Evolutionary conservation across 2,113 vertebrate species (phyloP).

Genomic region (Euleptes europaea): DNA sequence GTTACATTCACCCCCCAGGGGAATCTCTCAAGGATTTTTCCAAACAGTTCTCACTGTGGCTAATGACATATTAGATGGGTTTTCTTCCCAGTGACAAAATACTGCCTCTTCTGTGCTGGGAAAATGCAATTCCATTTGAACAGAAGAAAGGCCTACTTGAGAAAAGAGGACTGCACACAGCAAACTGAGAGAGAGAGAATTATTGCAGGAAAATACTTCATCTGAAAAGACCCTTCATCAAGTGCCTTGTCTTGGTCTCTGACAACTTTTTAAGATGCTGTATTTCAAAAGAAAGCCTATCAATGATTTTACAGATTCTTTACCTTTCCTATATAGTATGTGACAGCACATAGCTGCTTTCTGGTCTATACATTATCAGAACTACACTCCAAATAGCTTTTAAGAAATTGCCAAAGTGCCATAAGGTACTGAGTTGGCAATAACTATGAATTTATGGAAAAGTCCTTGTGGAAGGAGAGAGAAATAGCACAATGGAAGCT

Average conservation of each 20-base stretch:
- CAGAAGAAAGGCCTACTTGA: not conserved
- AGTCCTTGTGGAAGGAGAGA: conserved; percentile 36
- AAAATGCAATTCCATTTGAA: not conserved
- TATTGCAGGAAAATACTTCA: not conserved
- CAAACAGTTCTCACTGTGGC: not conserved
- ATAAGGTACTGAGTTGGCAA: conserved; percentile 10
- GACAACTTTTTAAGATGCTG: not conserved
- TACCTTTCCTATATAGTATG: not conserved
- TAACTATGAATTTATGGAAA: conserved; percentile 44
- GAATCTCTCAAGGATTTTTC: not conserved
- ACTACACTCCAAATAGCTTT: conserved; percentile 1
- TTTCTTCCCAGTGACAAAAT: not conserved
- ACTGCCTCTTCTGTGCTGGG: not conserved
- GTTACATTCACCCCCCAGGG: not conserved
- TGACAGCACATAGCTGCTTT: not conserved
- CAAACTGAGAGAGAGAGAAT: not conserved
- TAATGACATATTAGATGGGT: not conserved
- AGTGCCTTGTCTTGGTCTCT: not conserved
- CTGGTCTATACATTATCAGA: not conserved
- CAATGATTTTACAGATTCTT: not conserved
- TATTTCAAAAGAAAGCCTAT: not conserved
- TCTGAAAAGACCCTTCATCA: not conserved
- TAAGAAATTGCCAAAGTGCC: conserved; percentile 48
- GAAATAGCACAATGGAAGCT: conserved; percentile 37
- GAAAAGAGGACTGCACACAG: not conserved